Conservation (phyloP, 2,113 vertebrate species). For the Sprattus sprattus region DNA sequence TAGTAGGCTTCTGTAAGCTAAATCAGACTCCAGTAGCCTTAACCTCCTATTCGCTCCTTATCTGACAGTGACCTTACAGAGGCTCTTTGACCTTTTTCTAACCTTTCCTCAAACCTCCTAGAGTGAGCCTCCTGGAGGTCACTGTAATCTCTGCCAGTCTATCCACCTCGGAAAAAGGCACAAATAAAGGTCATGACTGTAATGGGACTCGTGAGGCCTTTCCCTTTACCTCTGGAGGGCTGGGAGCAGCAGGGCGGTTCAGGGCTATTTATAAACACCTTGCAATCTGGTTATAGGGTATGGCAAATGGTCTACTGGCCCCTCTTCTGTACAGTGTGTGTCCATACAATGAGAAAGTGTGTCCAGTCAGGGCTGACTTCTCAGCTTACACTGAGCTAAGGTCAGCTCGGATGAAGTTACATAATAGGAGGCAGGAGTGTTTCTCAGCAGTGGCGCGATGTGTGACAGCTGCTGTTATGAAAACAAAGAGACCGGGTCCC, state of each 20-base stretch:
- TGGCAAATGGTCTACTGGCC: conserved; percentile 34
- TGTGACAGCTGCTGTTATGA: conserved; percentile 13
- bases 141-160: conserved; percentile 26
- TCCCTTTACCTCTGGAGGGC: conserved; percentile 53
- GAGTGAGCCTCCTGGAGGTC: conserved; percentile 3
- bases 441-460: background rate
- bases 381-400: background rate
- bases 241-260: conserved; percentile 3
- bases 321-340: conserved; percentile 21
- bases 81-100: conserved; percentile 1
- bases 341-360: background rate
- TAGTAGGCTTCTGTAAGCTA: background rate
- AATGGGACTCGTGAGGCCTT: conserved; percentile 62
- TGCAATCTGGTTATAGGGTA: conserved; percentile 47
- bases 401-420: background rate
- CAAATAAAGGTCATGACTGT: conserved; percentile 72
- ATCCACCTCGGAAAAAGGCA: conserved; percentile 50
- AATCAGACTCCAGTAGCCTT: background rate
- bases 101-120: background rate
- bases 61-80: conserved; percentile 47
- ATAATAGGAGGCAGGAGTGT: background rate
- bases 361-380: background rate
- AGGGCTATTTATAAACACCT: conserved; percentile 67
- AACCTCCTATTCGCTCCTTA: background rate
- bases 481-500: background rate